Evolutionary conservation across 2,888 invertebrate species (phyloP).

Genomic region (Pyrocoelia pectoralis): DNA sequence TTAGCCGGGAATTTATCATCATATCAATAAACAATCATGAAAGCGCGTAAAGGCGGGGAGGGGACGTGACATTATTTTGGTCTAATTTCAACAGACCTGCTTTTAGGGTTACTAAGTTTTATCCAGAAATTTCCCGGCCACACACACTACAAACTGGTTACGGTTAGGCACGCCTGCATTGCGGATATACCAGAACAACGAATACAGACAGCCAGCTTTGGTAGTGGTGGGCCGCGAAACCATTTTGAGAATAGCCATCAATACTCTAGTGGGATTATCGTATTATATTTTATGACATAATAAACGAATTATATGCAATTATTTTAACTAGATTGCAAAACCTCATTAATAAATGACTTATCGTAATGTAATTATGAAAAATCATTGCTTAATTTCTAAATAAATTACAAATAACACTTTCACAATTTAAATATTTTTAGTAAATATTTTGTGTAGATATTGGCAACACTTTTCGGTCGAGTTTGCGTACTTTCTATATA

Average conservation of each 20-base stretch:
- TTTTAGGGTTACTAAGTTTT: constrained; percentile 52
- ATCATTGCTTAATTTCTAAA: not conserved
- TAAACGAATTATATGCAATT: not conserved
- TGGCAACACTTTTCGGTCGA: constrained; percentile 2
- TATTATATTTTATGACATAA: constrained; percentile 12
- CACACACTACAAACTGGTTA: constrained; percentile 57
- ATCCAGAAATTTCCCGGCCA: constrained; percentile 57
- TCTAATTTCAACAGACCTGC: constrained; percentile 51
- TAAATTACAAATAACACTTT: constrained; percentile 11
- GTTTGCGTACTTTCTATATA: constrained; percentile 18
- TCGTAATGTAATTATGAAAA: not conserved
- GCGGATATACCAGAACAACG: constrained; percentile 61
- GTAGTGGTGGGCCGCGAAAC: constrained; percentile 61
- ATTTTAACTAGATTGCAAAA: not conserved
- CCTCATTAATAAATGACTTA: not conserved
- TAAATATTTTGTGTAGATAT: constrained; percentile 9
- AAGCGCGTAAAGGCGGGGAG: constrained; percentile 52
- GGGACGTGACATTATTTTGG: constrained; percentile 49
- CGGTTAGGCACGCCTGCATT: constrained; percentile 61
- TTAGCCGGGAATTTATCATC: constrained; percentile 46
- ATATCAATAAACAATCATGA: constrained; percentile 51
- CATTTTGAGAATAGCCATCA: constrained; percentile 60
- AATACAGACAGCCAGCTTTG: constrained; percentile 56
- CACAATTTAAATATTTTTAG: constrained; percentile 30
- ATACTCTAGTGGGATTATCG: constrained; percentile 37